phyloP scores from a whole-genome alignment of 2,113 vertebrate species.

The Crotalus tigris region DNA sequence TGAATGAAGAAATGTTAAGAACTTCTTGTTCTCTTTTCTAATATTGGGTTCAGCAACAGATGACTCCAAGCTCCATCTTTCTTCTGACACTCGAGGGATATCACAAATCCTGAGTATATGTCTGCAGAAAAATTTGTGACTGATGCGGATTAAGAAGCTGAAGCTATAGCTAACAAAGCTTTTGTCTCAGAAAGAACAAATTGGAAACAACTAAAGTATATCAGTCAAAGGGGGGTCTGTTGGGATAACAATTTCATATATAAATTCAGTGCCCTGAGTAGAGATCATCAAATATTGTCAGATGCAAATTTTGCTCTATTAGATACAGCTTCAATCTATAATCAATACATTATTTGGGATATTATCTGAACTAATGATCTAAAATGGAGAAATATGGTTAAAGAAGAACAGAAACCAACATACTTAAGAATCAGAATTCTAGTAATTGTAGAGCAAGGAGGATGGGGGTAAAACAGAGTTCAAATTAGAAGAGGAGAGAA shows the following conservation, averaged over 20 bases:
- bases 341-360: slow-evolving; percentile 17
- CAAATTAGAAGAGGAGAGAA: background rate
- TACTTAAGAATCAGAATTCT: background rate
- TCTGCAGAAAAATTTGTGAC: background rate
- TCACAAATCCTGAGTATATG: background rate
- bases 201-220: background rate
- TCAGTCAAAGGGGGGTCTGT: background rate
- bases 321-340: background rate
- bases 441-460: background rate
- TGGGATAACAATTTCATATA: background rate
- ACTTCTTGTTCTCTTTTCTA: background rate
- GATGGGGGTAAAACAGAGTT: background rate
- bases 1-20: background rate
- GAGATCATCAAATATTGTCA: background rate
- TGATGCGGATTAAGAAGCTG: background rate
- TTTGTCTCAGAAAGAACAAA: background rate
- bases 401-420: background rate
- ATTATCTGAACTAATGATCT: slow-evolving; percentile 9
- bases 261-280: background rate
- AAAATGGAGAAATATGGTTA: too few relatives aligned
- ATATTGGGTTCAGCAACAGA: background rate
- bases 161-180: background rate
- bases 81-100: background rate
- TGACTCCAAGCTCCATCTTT: background rate
- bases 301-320: background rate